These are phyloP conservation scores for Lepus oiostolus DNA, from an alignment of 2,797 vertebrate genomes.

Conservation along the genomic window DNA sequence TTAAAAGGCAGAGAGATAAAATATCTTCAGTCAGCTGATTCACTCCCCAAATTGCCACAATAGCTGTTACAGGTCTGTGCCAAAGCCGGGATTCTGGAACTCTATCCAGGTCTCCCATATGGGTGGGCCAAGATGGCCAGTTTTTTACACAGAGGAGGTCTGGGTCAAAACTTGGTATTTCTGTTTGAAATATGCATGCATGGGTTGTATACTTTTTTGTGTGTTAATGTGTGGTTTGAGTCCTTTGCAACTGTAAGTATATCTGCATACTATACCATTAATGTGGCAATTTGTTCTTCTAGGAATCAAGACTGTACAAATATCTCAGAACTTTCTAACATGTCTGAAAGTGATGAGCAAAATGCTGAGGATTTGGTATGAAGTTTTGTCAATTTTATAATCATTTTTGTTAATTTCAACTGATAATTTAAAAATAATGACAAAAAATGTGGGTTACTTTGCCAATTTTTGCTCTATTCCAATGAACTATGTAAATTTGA, in stretches of 20 bases:
- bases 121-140: neutral
- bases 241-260: neutral
- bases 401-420: conserved; percentile 41
- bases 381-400: conserved; percentile 59
- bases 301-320: conserved; percentile 95
- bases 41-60: too few relatives aligned
- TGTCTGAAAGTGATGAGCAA: conserved; percentile 93
- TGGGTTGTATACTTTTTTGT: neutral
- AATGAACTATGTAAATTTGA: neutral
- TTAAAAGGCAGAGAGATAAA: too few relatives aligned
- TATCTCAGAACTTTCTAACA: conserved; percentile 95
- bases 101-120: too few relatives aligned
- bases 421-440: conserved; percentile 3
- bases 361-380: conserved; percentile 92
- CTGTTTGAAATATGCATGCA: conserved; percentile 13
- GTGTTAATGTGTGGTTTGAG: conserved; percentile 38
- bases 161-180: conserved; percentile 5
- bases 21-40: too few relatives aligned
- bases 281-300: conserved; percentile 82
- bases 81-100: too few relatives aligned
- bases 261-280: conserved; percentile 7
- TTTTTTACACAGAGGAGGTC: neutral
- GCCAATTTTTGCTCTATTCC: neutral
- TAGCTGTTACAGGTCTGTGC: too few relatives aligned
- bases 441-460: conserved; percentile 21